Conservation (phyloP, 2,113 vertebrate genomes). For the Bufo bufo region DNA sequence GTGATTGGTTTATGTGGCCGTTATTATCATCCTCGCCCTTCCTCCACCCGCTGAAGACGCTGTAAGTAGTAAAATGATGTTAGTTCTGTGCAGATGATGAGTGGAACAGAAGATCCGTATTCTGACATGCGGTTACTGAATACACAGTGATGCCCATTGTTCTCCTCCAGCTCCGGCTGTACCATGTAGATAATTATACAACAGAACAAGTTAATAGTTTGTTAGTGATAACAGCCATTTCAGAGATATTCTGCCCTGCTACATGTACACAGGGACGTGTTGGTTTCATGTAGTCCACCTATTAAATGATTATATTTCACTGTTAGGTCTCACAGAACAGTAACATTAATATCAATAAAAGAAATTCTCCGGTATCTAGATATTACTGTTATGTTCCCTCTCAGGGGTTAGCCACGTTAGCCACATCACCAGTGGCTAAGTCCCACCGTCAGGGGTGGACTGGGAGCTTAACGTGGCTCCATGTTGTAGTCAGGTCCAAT, state of each 20-base stretch:
- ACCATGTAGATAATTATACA: constrained; percentile 26
- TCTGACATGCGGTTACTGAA: neutral
- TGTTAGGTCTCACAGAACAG: no score
- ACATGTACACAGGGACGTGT: neutral
- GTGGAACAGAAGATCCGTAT: neutral
- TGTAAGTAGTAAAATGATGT: neutral
- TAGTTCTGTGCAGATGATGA: neutral
- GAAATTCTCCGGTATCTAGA: no score
- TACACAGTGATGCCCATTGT: constrained; percentile 18
- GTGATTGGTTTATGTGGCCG: neutral
- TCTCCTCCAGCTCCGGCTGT: neutral
- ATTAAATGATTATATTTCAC: no score
- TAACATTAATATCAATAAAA: no score
- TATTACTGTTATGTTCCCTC: no score
- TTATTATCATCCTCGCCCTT: neutral
- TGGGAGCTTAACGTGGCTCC: no score
- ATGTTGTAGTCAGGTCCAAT: no score
- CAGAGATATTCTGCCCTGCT: neutral
- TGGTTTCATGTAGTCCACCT: neutral
- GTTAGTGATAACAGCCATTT: neutral
- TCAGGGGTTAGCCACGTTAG: no score
- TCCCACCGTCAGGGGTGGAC: no score
- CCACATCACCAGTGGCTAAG: neutral
- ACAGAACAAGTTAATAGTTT: constrained; percentile 17
- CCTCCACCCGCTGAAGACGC: neutral